These are phyloP conservation scores for Borostomias antarcticus DNA, from an alignment of 2,797 vertebrate genomes.

Conservation along the genomic window DNA sequence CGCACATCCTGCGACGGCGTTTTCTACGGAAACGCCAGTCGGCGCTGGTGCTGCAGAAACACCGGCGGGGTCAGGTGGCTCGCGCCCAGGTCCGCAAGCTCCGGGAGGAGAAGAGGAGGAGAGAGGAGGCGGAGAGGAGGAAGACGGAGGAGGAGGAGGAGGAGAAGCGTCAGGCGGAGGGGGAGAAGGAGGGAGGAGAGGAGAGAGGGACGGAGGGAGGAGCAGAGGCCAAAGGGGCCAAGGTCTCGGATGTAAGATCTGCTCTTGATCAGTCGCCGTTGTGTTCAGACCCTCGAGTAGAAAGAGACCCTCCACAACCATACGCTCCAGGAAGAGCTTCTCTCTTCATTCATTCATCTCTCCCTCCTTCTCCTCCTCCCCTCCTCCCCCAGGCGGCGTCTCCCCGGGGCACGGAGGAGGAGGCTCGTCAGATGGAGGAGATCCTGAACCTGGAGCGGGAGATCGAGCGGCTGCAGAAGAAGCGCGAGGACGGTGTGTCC, in stretches of 20 bases:
- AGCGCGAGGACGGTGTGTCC: conserved; percentile 87
- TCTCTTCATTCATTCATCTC: background rate
- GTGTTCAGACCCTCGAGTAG: too few species aligned
- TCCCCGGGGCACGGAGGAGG: conserved; percentile 67
- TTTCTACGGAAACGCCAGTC: conserved; percentile 78
- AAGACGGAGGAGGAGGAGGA: conserved; percentile 66
- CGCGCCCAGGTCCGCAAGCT: conserved; percentile 77
- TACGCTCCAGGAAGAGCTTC: too few species aligned
- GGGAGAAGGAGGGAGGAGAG: conserved; percentile 17
- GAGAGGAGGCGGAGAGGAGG: conserved; percentile 67
- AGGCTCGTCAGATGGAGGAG: conserved; percentile 88
- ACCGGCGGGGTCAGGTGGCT: conserved; percentile 85
- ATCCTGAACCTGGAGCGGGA: conserved; percentile 88
- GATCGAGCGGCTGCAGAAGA: conserved; percentile 89
- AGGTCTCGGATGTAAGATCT: conserved; percentile 37
- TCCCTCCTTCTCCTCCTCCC: background rate
- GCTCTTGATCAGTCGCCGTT: background rate
- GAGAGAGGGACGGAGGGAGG: conserved; percentile 44
- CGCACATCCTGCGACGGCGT: conserved; percentile 73
- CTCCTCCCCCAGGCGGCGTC: conserved; percentile 25
- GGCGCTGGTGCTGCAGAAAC: conserved; percentile 81
- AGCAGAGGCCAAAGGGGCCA: conserved; percentile 23
- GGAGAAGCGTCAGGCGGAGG: conserved; percentile 46
- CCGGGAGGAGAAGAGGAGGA: conserved; percentile 74
- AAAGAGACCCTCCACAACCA: too few species aligned